These are phyloP conservation scores for Apolygus lucorum DNA, from an alignment of 1,140 invertebrate genomes.

Conservation along the genomic window DNA sequence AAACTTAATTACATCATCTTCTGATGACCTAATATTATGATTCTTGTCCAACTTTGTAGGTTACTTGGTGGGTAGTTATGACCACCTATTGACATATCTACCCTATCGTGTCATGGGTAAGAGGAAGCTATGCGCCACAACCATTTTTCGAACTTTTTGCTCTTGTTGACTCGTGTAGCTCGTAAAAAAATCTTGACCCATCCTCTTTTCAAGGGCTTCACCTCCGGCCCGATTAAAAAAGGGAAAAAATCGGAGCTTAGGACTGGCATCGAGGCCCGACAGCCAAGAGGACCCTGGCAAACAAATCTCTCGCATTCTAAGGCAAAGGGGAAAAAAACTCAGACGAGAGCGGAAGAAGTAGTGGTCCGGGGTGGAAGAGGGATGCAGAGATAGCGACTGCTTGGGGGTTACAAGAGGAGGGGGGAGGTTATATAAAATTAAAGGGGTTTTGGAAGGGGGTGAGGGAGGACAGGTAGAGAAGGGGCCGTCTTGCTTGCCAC, in stretches of 20 bases:
- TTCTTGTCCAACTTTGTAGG: no score
- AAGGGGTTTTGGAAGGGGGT: constrained; percentile 13
- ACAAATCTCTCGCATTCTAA: not conserved
- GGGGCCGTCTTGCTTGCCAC: not conserved
- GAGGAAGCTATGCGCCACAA: no score
- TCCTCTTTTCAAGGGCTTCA: no score
- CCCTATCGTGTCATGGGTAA: no score
- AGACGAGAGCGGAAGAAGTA: not conserved
- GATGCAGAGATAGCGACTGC: not conserved
- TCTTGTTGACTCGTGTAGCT: no score
- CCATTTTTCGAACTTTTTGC: no score
- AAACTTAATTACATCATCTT: no score
- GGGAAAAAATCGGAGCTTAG: not conserved
- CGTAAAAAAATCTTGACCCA: no score
- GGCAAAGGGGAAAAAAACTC: not conserved
- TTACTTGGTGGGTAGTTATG: no score
- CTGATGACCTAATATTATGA: no score
- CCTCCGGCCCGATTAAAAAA: not conserved
- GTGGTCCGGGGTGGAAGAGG: not conserved
- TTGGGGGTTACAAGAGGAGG: not conserved
- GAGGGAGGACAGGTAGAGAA: not conserved
- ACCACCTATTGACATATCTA: no score
- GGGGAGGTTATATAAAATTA: constrained; percentile 21
- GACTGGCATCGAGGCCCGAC: not conserved
- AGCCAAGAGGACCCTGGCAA: constrained; percentile 10